These are phyloP conservation scores for Naso thynnoides DNA, from an alignment of 2,797 vertebrate species.

Conservation along the genomic window DNA sequence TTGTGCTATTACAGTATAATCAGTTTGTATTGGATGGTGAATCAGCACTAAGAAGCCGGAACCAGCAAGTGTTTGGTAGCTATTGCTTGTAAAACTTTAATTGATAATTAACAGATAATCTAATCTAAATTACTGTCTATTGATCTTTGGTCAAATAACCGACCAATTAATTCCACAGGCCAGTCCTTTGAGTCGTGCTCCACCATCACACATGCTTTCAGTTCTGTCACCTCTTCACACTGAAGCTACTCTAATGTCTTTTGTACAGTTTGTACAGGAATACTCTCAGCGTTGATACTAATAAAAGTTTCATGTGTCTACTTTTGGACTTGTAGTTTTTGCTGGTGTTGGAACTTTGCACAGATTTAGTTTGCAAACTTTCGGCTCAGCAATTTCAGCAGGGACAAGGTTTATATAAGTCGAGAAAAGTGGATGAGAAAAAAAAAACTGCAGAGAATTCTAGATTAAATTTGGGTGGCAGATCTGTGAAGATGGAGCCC, in stretches of 20 bases:
- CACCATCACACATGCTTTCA: background rate
- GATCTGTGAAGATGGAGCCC: conserved; percentile 70
- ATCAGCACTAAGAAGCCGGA: background rate
- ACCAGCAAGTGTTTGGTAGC: background rate
- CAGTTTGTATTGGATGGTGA: no score
- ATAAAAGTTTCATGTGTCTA: conserved; percentile 8
- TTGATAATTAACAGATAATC: no score
- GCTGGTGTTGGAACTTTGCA: conserved; percentile 33
- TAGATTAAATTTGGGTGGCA: conserved; percentile 68
- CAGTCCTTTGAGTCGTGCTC: background rate
- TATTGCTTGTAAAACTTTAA: background rate
- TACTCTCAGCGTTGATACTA: background rate
- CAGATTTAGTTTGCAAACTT: conserved; percentile 51
- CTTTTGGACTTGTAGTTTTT: conserved; percentile 3
- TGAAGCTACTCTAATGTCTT: background rate
- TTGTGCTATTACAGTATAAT: background rate
- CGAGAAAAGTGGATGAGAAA: conserved; percentile 31
- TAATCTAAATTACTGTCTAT: background rate
- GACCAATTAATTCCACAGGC: background rate
- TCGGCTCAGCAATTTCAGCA: conserved; percentile 43
- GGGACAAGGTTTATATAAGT: conserved; percentile 38
- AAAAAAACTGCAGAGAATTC: conserved; percentile 54
- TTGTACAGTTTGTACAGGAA: background rate
- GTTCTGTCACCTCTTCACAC: background rate
- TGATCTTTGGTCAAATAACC: background rate